phyloP scores from a whole-genome alignment of 2,888 invertebrate genomes.

The Erpobdella octoculata region DNA sequence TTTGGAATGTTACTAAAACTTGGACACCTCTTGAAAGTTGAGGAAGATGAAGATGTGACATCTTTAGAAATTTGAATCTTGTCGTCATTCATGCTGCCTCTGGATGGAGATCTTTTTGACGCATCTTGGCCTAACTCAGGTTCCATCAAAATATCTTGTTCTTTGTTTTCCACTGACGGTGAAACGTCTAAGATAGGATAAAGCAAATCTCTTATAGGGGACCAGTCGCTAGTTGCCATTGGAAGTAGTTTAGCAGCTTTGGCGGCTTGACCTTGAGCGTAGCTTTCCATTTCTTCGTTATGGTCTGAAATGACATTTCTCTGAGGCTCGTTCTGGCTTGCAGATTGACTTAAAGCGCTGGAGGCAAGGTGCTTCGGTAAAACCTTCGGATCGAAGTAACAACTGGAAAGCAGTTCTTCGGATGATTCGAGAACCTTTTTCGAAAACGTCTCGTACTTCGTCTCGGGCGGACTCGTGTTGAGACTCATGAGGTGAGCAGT shows the following conservation, averaged over 20 bases:
- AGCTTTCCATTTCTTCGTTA: conserved; percentile 1
- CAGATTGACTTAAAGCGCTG: not conserved
- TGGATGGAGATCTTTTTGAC: conserved; percentile 3
- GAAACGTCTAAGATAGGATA: conserved; percentile 54
- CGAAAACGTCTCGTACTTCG: not conserved
- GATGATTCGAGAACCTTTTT: conserved; percentile 1
- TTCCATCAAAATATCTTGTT: conserved; percentile 48
- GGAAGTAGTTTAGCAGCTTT: not conserved
- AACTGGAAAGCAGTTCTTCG: conserved; percentile 5
- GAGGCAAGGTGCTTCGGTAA: not conserved
- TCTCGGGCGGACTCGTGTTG: conserved; percentile 46
- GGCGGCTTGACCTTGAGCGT: not conserved
- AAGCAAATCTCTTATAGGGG: conserved; percentile 51
- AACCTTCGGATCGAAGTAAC: not conserved
- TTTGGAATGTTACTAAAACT: conserved; percentile 26
- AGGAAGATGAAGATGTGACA: conserved; percentile 2
- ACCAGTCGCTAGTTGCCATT: conserved; percentile 47
- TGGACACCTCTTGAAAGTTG: conserved; percentile 19
- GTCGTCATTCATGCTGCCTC: not conserved
- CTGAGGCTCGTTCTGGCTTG: not conserved
- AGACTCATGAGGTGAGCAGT: conserved; percentile 48
- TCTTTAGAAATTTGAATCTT: not conserved
- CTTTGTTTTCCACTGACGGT: conserved; percentile 53
- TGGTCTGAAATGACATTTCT: not conserved
- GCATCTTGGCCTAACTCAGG: conserved; percentile 28